These are phyloP conservation scores for Tenodera sinensis DNA, from an alignment of 2,888 invertebrate genomes.

Conservation along the genomic window DNA sequence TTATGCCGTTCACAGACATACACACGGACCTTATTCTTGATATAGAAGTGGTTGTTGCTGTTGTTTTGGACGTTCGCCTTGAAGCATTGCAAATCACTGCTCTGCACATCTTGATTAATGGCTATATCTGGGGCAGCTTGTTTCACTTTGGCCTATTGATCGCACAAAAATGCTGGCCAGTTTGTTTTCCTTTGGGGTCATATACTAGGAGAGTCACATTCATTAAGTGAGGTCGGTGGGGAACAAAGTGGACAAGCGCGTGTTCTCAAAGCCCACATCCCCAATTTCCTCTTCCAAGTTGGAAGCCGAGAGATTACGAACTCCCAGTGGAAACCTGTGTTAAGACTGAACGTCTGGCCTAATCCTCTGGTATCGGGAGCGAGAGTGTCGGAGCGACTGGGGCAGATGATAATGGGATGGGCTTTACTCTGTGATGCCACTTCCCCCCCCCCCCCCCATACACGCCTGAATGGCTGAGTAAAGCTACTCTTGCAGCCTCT, in stretches of 20 bases:
- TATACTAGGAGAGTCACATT: neutral
- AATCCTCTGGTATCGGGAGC: neutral
- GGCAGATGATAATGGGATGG: neutral
- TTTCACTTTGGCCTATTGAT: neutral
- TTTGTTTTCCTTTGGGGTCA: neutral
- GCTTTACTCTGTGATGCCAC: neutral
- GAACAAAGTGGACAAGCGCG: neutral
- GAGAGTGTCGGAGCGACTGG: neutral
- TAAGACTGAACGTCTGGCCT: neutral
- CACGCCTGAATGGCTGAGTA: neutral
- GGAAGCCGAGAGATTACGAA: neutral
- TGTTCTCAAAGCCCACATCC: neutral
- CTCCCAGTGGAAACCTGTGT: neutral
- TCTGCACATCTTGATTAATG: too few relatives aligned
- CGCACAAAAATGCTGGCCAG: neutral
- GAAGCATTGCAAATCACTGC: too few relatives aligned
- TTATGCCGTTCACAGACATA: too few relatives aligned
- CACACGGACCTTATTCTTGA: too few relatives aligned
- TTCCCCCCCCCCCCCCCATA: neutral
- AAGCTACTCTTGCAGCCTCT: neutral
- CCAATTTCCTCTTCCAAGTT: neutral
- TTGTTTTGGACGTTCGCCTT: too few relatives aligned
- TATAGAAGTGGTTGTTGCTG: too few relatives aligned
- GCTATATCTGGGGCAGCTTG: neutral
- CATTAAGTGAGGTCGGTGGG: neutral